A percentile compares a stretch with the other conserved stretches of the same genome.
Conservation (phyloP, 1,140 invertebrate genomes). For the Planococcus citri region DNA sequence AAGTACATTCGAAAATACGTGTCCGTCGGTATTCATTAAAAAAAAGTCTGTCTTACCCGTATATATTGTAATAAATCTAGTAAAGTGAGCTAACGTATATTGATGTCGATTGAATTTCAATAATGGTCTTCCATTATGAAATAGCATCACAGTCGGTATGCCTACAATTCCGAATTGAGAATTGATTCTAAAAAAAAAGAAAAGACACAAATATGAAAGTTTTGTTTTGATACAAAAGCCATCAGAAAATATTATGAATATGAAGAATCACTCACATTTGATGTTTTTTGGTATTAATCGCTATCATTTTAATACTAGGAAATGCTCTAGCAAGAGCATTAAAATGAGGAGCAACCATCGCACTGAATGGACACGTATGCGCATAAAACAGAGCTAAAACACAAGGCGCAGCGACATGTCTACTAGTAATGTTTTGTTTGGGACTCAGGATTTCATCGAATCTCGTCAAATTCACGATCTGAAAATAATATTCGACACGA, state of each 20-base stretch:
- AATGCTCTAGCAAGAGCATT: conserved; percentile 77
- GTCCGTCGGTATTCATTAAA: too few relatives aligned
- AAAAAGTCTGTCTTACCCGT: conserved; percentile 51
- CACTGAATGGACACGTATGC: conserved; percentile 77
- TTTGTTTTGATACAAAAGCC: too few relatives aligned
- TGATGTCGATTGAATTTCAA: conserved; percentile 76
- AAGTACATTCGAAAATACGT: not conserved
- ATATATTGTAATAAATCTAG: conserved; percentile 64
- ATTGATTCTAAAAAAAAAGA: conserved; percentile 50
- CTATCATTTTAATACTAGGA: conserved; percentile 73
- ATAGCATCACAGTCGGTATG: conserved; percentile 80
- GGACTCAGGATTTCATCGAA: conserved; percentile 41
- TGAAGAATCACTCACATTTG: conserved; percentile 42
- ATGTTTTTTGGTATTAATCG: conserved; percentile 76
- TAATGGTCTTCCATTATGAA: conserved; percentile 80
- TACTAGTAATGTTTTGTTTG: conserved; percentile 39
- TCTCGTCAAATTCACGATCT: conserved; percentile 44
- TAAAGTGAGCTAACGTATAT: conserved; percentile 64
- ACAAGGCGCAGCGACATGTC: conserved; percentile 50
- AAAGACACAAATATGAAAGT: not conserved
- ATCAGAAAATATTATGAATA: conserved; percentile 4
- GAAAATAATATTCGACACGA: too few relatives aligned
- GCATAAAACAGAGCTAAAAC: conserved; percentile 78
- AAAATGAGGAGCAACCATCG: conserved; percentile 73
- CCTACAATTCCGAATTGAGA: conserved; percentile 88